phyloP scores from a whole-genome alignment of 2,888 invertebrate genomes.

The Pachycephus smyrnensis region DNA sequence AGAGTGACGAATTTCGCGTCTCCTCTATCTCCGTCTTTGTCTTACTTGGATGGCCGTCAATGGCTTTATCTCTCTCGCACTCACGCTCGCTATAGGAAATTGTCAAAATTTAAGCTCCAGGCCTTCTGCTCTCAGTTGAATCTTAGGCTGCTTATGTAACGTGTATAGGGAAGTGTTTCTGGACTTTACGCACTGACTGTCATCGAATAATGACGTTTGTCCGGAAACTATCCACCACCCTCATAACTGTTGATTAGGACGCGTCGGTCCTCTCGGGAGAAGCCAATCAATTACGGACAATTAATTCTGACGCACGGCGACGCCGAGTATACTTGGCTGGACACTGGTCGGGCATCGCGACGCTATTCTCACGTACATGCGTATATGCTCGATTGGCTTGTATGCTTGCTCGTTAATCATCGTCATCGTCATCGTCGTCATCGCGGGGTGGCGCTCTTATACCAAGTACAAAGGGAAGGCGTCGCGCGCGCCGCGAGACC shows the following conservation, averaged over 20 bases:
- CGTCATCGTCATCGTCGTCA: conserved; percentile 36
- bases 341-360: not conserved
- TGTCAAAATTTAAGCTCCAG: not conserved
- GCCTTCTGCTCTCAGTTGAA: not conserved
- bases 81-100: not conserved
- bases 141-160: not conserved
- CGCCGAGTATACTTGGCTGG: not conserved
- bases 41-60: not conserved
- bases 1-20: too few species aligned
- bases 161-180: too few species aligned
- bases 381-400: not conserved
- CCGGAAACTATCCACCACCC: not conserved
- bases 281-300: not conserved
- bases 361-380: not conserved
- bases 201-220: not conserved
- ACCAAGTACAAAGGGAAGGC: conserved; percentile 14
- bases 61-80: not conserved
- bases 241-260: not conserved
- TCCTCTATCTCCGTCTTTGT: not conserved
- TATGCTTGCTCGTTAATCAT: conserved; percentile 24
- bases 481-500: conserved; percentile 32
- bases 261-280: not conserved
- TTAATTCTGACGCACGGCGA: not conserved
- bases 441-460: conserved; percentile 20
- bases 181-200: not conserved